Evolutionary conservation across 1,140 invertebrate species (phyloP), one percentile per base, ranked within the genome.

Genomic region (Metaphire vulgaris): DNA sequence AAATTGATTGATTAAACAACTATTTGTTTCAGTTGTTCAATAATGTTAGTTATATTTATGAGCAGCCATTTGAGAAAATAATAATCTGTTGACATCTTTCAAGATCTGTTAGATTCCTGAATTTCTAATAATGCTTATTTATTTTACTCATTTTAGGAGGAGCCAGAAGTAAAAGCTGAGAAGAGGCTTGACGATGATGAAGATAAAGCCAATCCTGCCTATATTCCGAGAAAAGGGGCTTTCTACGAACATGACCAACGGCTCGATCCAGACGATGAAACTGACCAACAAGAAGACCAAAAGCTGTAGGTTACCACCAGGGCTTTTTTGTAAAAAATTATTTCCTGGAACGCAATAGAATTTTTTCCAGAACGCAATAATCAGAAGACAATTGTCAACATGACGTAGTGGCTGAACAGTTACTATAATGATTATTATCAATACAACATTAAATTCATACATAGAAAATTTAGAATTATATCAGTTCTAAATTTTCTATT

Each of bases 141-240:
- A n/a, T n/a, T n/a, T n/a, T n/a, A n/a, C n/a, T n/a, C n/a, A 56
- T 56, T 56, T 56, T 21, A 56, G 41, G 41, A 56, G 21, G 41
- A 56, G 41, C 6, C 41, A 21, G 41, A 12, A 21, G 41, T 56
- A 12, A 56, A 56, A 21, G 41, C 33, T 26, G 34, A 73, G 72
- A 56, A 83, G 64, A 69, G 70, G 2, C 78, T 97, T 0, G 93
- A 96, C 84, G 92, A 94, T 86, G 96, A 97, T 86, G 94, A 98
- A 84, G 96, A 98, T 85, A 89, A 92, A 78, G 92, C 94, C 81
- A 97, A 98, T 88, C 96, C 96, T 2, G 95, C 97, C 80, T 98
- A 97, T 84, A 97, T 98, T 82, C 96, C 96, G 0, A 95, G 97
- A 86, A 90, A 92, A 78, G 96, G 96, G 26, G 94, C 93, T 1